Evolutionary conservation across 2,113 vertebrate genomes (phyloP), one percentile per base, ranked within the genome.

Genomic region (Ramphastos sulfuratus): DNA sequence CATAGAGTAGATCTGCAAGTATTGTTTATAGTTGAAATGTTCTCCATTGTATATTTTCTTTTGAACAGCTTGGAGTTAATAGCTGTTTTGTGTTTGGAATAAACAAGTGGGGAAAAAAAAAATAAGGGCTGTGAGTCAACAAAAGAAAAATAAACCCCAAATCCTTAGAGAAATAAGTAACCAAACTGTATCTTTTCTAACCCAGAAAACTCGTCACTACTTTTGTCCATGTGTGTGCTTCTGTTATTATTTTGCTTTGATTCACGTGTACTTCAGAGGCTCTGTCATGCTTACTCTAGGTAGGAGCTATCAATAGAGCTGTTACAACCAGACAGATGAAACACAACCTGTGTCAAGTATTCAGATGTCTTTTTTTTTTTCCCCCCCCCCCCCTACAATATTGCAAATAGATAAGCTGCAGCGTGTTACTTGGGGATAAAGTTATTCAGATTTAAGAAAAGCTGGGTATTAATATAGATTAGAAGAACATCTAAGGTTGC

Each of bases 21-120:
- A 82, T 67, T 87, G 93, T 96, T 94, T 89, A 77, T 85, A 88
- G 86, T 71, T 64, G 70, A 95, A 94, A 94, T 61, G 56, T 93
- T 95, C 92, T 92, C 63, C 61, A 21, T 72, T 85, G 75, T 85
- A 4, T 82, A 9, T 90, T 81, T 92, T 61, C 56, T 66, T 69
- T 44, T 85, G 66, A 95, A 69, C 90, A 91, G 56, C 85, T 96
- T 95, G 90, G 20, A 54, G 92, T 95, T 95, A 92, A 94, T 90
- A 79, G 85, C 60, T 94, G 55, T 19, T 74, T 61, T 92, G 61
- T 81, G 73, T 64, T 92, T 89, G 61, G 90, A 94, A 96, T 91
- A 94, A 92, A 86, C 44, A 88, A 89, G 59, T 46, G 50, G 23
- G 50, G 50, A 79, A 44, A 64, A 72, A 87, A 82, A 83, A 85